phyloP scores from a whole-genome alignment of 2,797 vertebrate genomes.

The Brachyrhaphis roseni region DNA sequence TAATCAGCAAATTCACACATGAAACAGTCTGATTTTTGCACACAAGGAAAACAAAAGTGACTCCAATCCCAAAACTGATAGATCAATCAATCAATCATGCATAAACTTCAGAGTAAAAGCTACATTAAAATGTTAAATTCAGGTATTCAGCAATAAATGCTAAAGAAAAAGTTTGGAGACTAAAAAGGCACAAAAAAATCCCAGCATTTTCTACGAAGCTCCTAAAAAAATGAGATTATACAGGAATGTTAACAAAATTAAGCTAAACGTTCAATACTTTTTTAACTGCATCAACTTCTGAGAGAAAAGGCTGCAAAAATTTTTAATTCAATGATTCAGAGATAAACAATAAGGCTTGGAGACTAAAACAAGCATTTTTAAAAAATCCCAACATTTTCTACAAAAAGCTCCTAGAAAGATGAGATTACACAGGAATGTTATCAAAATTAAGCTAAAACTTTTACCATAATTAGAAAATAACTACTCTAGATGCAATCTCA shows the following conservation, averaged over 20 bases:
- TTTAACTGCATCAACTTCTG: neutral
- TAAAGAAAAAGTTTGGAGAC: too few species aligned
- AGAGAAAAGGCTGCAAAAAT: neutral
- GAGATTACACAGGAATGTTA: too few species aligned
- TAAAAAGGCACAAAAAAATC: too few species aligned
- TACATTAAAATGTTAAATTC: too few species aligned
- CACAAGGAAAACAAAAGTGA: slow-evolving; percentile 5
- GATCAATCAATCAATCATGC: neutral
- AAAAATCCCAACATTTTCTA: neutral
- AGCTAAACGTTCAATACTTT: too few species aligned
- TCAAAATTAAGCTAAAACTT: neutral
- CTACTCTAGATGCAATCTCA: neutral
- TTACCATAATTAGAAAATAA: neutral
- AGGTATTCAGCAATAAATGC: too few species aligned
- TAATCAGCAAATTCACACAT: neutral
- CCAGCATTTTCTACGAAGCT: too few species aligned
- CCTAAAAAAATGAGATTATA: too few species aligned
- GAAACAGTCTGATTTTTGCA: neutral
- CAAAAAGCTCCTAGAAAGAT: too few species aligned
- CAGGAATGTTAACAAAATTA: too few species aligned
- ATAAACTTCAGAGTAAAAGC: too few species aligned
- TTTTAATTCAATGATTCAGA: neutral
- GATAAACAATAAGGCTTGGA: too few species aligned
- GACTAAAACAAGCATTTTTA: neutral
- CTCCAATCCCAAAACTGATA: slow-evolving; percentile 19